Evolutionary conservation across 2,888 invertebrate genomes (phyloP).

Genomic region (Julus scanicus): DNA sequence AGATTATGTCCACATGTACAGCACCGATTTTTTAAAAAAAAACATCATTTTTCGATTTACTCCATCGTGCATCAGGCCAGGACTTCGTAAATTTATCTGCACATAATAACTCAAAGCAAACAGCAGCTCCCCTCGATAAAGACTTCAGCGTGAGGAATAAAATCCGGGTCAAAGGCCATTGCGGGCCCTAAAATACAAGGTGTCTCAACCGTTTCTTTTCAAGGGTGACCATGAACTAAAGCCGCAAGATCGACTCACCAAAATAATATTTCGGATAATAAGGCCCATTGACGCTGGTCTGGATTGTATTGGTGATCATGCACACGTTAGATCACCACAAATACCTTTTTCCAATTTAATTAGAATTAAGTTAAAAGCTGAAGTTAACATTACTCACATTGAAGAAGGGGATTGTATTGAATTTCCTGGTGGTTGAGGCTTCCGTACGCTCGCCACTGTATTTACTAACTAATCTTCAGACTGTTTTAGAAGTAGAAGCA

Average conservation of each 20-base stretch:
- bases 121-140: background rate
- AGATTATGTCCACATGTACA: too few relatives aligned
- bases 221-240: background rate
- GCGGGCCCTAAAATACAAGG: background rate
- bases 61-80: too few relatives aligned
- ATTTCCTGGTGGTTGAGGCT: constrained; percentile 14
- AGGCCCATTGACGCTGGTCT: too few relatives aligned
- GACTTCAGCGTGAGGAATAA: too few relatives aligned
- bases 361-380: background rate
- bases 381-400: background rate
- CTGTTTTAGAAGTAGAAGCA: background rate
- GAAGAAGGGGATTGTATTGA: background rate
- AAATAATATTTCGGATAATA: too few relatives aligned
- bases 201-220: background rate
- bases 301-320: too few relatives aligned
- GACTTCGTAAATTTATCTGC: too few relatives aligned
- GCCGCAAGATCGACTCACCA: too few relatives aligned
- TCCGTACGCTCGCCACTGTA: background rate
- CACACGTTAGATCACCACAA: too few relatives aligned
- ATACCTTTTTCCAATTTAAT: background rate
- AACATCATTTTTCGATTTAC: too few relatives aligned
- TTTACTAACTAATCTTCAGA: background rate
- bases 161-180: background rate
- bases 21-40: too few relatives aligned
- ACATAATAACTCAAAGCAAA: too few relatives aligned